Percentiles rank a stretch among this genome's conserved stretches.
Conservation (phyloP, 2,888 invertebrate genomes). For the Schrankia costaestrigalis region DNA sequence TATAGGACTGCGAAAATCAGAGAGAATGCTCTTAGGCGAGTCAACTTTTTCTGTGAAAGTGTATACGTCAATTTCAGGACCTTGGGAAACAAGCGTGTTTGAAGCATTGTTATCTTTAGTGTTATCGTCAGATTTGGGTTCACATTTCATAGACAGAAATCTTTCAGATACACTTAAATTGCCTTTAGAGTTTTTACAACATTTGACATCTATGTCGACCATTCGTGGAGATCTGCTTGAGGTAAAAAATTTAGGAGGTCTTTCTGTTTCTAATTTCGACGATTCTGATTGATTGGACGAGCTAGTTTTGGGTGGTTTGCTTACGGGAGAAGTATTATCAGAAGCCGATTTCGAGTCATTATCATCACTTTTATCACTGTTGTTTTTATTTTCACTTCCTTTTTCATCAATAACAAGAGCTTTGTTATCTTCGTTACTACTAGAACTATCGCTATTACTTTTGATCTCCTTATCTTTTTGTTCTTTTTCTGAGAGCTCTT, state of each 20-base stretch:
- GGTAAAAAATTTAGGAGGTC: slow-evolving; percentile 74
- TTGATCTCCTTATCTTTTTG: slow-evolving; percentile 15
- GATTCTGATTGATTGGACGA: slow-evolving; percentile 40
- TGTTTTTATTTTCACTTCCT: slow-evolving; percentile 17
- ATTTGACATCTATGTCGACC: slow-evolving; percentile 73
- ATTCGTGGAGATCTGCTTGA: slow-evolving; percentile 66
- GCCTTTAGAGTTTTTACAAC: slow-evolving; percentile 71
- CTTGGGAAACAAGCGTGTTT: slow-evolving; percentile 63
- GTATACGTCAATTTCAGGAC: slow-evolving; percentile 71
- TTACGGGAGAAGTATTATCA: slow-evolving; percentile 12
- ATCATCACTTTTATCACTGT: slow-evolving; percentile 28
- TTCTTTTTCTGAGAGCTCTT: slow-evolving; percentile 26
- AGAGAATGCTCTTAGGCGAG: slow-evolving; percentile 71
- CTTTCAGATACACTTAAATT: slow-evolving; percentile 69
- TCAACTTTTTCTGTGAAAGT: slow-evolving; percentile 75
- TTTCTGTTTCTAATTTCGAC: slow-evolving; percentile 63
- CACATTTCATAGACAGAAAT: slow-evolving; percentile 65
- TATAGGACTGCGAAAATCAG: slow-evolving; percentile 65
- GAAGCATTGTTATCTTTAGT: slow-evolving; percentile 54
- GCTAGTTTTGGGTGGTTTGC: slow-evolving; percentile 25
- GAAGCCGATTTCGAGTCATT: too few relatives aligned
- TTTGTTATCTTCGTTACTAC: slow-evolving; percentile 13
- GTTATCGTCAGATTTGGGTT: slow-evolving; percentile 57
- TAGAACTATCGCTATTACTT: slow-evolving; percentile 19
- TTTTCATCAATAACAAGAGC: slow-evolving; percentile 4